These are phyloP conservation scores for Geophilus truncorum DNA, from an alignment of 2,888 invertebrate species.

Conservation along the genomic window DNA sequence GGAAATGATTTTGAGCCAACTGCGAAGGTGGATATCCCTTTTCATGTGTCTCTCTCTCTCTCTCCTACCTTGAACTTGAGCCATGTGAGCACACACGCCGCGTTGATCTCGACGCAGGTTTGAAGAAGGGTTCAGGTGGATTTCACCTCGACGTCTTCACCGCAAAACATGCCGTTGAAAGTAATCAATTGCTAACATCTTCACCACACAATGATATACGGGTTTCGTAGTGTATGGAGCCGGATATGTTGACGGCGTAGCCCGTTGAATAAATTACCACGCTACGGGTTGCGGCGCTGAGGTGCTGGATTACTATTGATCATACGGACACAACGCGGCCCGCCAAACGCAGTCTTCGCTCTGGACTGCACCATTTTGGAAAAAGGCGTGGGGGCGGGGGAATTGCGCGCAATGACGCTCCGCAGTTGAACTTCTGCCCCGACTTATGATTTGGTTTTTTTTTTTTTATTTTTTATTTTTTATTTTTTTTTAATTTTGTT, in stretches of 20 bases:
- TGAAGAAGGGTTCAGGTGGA: not conserved
- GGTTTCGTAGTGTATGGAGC: not conserved
- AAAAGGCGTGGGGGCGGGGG: constrained; percentile 11
- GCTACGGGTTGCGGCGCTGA: constrained; percentile 8
- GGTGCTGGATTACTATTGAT: constrained; percentile 13
- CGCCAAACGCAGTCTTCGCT: not conserved
- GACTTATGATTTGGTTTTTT: not conserved
- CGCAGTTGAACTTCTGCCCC: too few relatives aligned
- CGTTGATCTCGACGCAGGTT: constrained; percentile 1
- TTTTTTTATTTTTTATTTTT: not conserved
- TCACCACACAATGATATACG: not conserved
- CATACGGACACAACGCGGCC: not conserved
- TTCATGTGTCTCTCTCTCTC: too few relatives aligned
- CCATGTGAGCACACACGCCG: constrained; percentile 30
- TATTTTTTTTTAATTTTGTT: not conserved
- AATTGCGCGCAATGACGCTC: not conserved
- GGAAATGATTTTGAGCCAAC: not conserved
- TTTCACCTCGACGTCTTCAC: not conserved
- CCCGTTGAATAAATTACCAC: constrained; percentile 8
- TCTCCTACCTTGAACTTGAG: constrained; percentile 34
- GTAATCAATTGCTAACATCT: not conserved
- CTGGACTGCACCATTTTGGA: constrained; percentile 16
- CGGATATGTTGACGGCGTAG: constrained; percentile 13
- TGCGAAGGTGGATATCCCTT: constrained; percentile 15
- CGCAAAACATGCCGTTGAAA: constrained; percentile 1